Evolutionary conservation across 2,797 vertebrate genomes (phyloP).

Genomic region (Leucoraja ocellata): DNA sequence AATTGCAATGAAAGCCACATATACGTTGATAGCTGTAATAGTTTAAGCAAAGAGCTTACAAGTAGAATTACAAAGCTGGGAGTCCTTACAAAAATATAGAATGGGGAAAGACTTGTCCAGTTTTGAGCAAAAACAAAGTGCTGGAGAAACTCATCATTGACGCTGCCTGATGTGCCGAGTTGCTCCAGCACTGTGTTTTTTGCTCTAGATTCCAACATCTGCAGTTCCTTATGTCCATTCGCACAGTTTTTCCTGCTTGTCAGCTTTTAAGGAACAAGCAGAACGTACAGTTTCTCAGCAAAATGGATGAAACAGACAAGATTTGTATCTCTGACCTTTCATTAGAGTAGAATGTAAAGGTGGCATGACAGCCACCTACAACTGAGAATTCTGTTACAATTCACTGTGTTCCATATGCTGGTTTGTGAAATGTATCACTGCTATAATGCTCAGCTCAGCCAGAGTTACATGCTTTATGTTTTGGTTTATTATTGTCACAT

Average conservation of each 20-base stretch:
- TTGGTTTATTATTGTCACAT: no score
- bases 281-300: neutral
- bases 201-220: no score
- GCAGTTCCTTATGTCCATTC: no score
- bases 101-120: no score
- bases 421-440: neutral
- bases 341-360: neutral
- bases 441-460: neutral
- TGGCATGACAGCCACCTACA: neutral
- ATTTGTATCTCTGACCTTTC: slow-evolving; percentile 2
- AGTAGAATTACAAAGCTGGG: neutral
- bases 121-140: no score
- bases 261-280: neutral
- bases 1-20: neutral
- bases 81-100: neutral
- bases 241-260: neutral
- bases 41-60: neutral
- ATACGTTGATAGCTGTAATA: neutral
- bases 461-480: no score
- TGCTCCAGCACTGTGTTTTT: no score
- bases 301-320: neutral
- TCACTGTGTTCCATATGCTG: neutral
- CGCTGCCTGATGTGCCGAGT: no score
- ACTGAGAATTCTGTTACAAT: neutral
- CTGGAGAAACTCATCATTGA: no score